These are phyloP conservation scores for Neosilurus hyrtlii DNA, from an alignment of 2,797 vertebrate genomes.

Conservation along the genomic window DNA sequence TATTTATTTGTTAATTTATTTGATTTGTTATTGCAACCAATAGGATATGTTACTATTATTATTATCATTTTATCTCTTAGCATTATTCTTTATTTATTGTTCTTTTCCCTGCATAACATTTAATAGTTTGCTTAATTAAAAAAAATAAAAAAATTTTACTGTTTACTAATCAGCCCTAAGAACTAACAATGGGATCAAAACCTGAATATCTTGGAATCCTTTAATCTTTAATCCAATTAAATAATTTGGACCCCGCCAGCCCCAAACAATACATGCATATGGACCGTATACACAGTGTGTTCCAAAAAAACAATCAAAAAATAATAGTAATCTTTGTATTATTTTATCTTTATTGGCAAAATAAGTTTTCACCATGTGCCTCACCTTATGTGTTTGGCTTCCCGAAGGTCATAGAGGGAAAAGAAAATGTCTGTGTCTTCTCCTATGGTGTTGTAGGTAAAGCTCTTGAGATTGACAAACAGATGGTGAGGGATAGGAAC, in stretches of 20 bases:
- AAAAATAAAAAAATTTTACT: not conserved
- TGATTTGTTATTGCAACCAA: not conserved
- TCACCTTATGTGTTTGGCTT: constrained; percentile 97
- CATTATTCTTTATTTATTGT: too few species aligned
- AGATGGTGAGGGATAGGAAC: constrained; percentile 95
- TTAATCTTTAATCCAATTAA: not conserved
- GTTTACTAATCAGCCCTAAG: not conserved
- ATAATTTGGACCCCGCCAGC: not conserved
- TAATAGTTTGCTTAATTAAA: too few species aligned
- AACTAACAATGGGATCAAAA: not conserved
- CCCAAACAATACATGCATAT: not conserved
- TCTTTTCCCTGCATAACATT: too few species aligned
- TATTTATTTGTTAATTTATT: not conserved
- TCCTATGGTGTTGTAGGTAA: constrained; percentile 97
- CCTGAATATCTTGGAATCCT: not conserved
- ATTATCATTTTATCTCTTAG: not conserved
- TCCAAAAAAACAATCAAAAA: not conserved
- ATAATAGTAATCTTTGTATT: not conserved
- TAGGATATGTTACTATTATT: not conserved
- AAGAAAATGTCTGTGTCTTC: constrained; percentile 97
- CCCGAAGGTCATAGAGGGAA: constrained; percentile 90
- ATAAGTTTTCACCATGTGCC: not conserved
- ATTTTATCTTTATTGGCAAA: not conserved
- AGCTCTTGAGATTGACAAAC: constrained; percentile 97
- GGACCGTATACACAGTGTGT: not conserved